A percentile compares a stretch with the other conserved stretches of the same genome.
Evolutionary conservation across 1,140 invertebrate genomes (phyloP).

Genomic region (Parapsyche elsis): DNA sequence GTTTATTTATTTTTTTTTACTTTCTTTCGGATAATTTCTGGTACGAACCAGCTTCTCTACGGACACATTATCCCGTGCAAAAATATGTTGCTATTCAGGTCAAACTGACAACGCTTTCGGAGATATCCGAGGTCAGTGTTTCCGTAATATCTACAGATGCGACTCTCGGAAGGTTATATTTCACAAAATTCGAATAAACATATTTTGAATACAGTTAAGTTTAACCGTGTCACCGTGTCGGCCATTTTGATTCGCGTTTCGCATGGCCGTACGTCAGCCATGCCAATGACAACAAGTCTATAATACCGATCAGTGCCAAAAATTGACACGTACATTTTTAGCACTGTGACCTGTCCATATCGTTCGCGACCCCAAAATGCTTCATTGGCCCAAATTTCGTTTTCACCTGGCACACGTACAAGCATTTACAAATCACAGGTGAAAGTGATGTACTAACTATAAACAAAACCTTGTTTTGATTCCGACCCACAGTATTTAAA

Average conservation of each 20-base stretch:
- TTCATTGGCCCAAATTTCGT: not conserved
- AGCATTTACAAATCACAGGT: not conserved
- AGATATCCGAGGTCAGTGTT: slow-evolving; percentile 21
- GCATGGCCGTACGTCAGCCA: not conserved
- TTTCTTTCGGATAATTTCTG: not conserved
- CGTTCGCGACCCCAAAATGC: no score
- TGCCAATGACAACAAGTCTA: not conserved
- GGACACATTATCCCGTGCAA: not conserved
- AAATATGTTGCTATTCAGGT: slow-evolving; percentile 12
- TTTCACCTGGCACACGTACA: slow-evolving; percentile 16
- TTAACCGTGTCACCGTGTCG: not conserved
- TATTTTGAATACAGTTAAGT: not conserved
- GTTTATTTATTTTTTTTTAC: not conserved
- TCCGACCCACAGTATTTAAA: no score
- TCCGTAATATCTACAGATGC: not conserved
- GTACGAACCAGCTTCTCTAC: not conserved
- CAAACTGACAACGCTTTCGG: not conserved
- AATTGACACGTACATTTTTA: slow-evolving; percentile 24
- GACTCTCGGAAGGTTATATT: not conserved
- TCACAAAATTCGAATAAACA: not conserved
- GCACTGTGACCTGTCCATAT: not conserved
- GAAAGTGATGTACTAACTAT: not conserved
- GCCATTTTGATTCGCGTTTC: not conserved
- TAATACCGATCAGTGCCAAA: slow-evolving; percentile 15
- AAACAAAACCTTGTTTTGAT: no score